phyloP scores from a whole-genome alignment of 2,797 vertebrate species.

The Chelmon rostratus region DNA sequence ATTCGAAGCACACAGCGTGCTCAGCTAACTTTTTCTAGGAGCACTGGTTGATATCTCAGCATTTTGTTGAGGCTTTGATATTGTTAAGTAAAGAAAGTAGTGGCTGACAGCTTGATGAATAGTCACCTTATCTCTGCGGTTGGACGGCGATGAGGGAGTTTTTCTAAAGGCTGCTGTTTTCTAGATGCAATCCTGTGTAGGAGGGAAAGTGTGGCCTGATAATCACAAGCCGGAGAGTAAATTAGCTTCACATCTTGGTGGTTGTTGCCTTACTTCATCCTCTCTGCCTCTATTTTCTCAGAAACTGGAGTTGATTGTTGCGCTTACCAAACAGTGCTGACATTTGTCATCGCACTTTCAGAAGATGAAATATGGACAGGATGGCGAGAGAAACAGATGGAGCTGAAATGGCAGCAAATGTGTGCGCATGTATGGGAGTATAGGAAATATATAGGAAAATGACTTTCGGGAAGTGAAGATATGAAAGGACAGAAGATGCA shows the following conservation, averaged over 20 bases:
- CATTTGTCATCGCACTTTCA: slow-evolving; percentile 7
- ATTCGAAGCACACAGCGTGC: slow-evolving; percentile 16
- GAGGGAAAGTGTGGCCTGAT: slow-evolving; percentile 25
- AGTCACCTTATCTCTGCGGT: slow-evolving; percentile 28
- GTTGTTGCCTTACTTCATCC: slow-evolving; percentile 22
- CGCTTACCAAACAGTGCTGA: slow-evolving; percentile 34
- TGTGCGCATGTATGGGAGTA: background rate
- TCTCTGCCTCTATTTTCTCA: slow-evolving; percentile 10
- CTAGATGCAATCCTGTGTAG: slow-evolving; percentile 23
- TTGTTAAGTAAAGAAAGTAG: slow-evolving; percentile 23
- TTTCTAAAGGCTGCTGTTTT: slow-evolving; percentile 27
- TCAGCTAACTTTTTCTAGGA: slow-evolving; percentile 17
- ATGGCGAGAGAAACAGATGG: background rate
- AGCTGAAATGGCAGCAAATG: background rate
- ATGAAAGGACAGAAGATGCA: slow-evolving; percentile 27
- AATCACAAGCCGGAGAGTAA: slow-evolving; percentile 42
- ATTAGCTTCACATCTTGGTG: slow-evolving; percentile 41
- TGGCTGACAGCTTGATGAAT: slow-evolving; percentile 52
- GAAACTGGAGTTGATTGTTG: slow-evolving; percentile 38
- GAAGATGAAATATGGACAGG: background rate
- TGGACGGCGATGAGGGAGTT: slow-evolving; percentile 23
- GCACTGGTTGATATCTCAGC: slow-evolving; percentile 23
- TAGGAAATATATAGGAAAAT: background rate
- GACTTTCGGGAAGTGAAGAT: slow-evolving; percentile 14
- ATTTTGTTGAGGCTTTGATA: slow-evolving; percentile 38